phyloP scores from a whole-genome alignment of 1,140 invertebrate species.

The Psilanteris sp. region DNA sequence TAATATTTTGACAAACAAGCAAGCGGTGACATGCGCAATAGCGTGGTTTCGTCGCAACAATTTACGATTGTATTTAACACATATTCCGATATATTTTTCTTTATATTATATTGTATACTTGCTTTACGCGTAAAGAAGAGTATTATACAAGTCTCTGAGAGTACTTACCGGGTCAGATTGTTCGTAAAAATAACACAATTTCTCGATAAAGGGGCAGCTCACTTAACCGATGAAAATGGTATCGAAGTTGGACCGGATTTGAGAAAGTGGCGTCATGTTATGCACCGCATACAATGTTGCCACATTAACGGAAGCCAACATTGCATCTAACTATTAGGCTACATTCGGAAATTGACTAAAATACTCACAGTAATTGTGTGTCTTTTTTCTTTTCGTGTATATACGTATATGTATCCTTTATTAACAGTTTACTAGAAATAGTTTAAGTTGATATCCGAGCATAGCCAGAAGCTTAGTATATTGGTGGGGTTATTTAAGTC shows the following conservation, averaged over 20 bases:
- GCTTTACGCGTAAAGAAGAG: too few species aligned
- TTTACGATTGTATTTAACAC: background rate
- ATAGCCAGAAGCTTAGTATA: too few species aligned
- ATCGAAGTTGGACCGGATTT: conserved; percentile 28
- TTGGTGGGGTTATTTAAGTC: too few species aligned
- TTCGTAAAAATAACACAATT: conserved; percentile 39
- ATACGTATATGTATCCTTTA: too few species aligned
- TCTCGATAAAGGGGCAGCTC: conserved; percentile 10
- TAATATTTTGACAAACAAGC: conserved; percentile 2
- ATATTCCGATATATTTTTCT: too few species aligned
- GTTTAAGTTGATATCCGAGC: too few species aligned
- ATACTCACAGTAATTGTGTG: too few species aligned
- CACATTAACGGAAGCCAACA: background rate
- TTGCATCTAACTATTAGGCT: background rate
- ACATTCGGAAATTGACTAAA: conserved; percentile 4
- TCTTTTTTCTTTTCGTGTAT: background rate
- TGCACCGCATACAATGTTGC: conserved; percentile 17
- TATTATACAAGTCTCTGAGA: too few species aligned
- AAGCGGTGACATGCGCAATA: conserved; percentile 43
- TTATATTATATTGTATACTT: background rate
- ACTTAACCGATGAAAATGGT: conserved; percentile 51
- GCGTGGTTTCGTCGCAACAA: conserved; percentile 31
- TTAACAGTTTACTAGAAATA: too few species aligned
- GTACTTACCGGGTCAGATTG: conserved; percentile 39
- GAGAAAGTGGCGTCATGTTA: conserved; percentile 47